phyloP scores from a whole-genome alignment of 2,797 vertebrate genomes.

The Coranthus polyacanthus region DNA sequence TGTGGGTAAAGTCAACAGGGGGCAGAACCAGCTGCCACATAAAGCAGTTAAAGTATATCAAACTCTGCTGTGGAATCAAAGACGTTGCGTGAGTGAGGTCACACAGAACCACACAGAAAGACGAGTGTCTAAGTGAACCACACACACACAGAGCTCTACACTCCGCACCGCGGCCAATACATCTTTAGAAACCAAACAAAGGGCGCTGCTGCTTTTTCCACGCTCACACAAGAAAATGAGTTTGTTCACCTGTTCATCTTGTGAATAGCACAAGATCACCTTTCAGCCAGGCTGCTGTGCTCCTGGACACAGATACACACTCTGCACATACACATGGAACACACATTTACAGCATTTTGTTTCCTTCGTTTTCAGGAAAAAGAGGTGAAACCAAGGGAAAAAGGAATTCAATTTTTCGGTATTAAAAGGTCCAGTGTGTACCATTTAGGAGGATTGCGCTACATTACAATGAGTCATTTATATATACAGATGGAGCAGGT shows the following conservation, averaged over 20 bases:
- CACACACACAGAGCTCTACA: conserved; percentile 42
- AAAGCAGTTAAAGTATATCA: conserved; percentile 74
- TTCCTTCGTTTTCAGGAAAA: no score
- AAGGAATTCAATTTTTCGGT: no score
- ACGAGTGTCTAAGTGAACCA: conserved; percentile 20
- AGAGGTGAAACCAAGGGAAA: no score
- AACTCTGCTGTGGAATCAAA: conserved; percentile 65
- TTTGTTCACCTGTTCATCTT: conserved; percentile 69
- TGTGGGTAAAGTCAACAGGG: conserved; percentile 64
- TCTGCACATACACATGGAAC: conserved; percentile 1
- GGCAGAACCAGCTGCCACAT: conserved; percentile 79
- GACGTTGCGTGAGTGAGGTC: conserved; percentile 43
- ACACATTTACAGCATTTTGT: neutral
- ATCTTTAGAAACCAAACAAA: conserved; percentile 67
- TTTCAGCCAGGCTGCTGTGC: conserved; percentile 30
- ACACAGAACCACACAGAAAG: conserved; percentile 24
- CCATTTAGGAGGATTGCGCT: no score
- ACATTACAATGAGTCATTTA: no score
- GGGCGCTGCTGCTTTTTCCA: conserved; percentile 31
- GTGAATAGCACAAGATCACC: conserved; percentile 51
- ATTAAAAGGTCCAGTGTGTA: no score
- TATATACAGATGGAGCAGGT: no score
- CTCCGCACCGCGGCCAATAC: conserved; percentile 32
- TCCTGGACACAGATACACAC: conserved; percentile 1
- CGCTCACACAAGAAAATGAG: conserved; percentile 33